Percentiles rank a stretch among this genome's conserved stretches.
These are phyloP conservation scores for Numida meleagris DNA, from an alignment of 2,113 vertebrate species.

Conservation along the genomic window DNA sequence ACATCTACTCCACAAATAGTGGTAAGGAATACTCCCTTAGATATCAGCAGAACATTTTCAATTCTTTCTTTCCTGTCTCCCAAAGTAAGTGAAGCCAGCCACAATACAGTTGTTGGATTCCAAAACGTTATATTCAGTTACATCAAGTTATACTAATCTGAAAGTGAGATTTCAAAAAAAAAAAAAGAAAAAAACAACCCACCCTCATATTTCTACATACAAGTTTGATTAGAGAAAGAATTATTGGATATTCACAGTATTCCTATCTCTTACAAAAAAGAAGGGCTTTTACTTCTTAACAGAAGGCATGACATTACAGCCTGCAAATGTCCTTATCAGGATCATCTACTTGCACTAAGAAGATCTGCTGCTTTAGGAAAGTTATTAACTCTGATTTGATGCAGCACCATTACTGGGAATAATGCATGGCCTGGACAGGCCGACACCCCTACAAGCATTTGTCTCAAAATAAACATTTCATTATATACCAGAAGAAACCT, in stretches of 20 bases:
- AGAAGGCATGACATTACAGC: not conserved
- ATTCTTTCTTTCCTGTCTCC: not conserved
- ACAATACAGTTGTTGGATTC: not conserved
- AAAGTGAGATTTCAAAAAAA: not conserved
- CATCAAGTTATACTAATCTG: not conserved
- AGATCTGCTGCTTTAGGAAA: not conserved
- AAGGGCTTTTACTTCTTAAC: slow-evolving; percentile 11
- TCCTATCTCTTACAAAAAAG: not conserved
- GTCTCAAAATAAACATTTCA: not conserved
- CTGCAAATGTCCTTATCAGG: not conserved
- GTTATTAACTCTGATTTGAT: not conserved
- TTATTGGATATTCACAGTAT: not conserved
- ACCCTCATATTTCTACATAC: not conserved
- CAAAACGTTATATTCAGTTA: not conserved
- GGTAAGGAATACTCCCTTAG: not conserved
- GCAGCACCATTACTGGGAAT: not conserved
- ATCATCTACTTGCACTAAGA: not conserved
- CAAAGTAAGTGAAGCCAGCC: not conserved
- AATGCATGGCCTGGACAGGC: not conserved
- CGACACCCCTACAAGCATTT: not conserved
- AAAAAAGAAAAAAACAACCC: not conserved
- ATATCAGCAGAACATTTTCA: not conserved
- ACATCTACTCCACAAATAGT: not conserved
- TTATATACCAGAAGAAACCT: not conserved
- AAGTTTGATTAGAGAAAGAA: not conserved